These are phyloP conservation scores for Sthenelais limicola DNA, from an alignment of 2,888 invertebrate species.

Conservation along the genomic window DNA sequence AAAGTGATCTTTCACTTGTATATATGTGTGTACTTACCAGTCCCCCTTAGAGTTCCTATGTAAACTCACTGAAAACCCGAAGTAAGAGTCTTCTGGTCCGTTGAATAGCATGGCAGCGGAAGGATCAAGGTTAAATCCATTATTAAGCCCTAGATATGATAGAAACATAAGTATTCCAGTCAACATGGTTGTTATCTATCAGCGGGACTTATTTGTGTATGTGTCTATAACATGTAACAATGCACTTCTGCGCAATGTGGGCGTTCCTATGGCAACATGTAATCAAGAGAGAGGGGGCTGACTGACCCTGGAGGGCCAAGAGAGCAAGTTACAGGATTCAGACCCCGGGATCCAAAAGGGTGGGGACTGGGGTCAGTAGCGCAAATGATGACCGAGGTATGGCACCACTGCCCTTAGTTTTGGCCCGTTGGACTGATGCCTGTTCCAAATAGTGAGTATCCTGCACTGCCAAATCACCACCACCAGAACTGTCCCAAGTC, in stretches of 20 bases:
- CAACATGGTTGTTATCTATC: not conserved
- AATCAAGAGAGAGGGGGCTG: not conserved
- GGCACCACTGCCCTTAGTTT: too few relatives aligned
- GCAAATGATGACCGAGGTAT: too few relatives aligned
- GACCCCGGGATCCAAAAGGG: too few relatives aligned
- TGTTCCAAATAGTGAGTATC: too few relatives aligned
- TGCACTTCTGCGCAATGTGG: not conserved
- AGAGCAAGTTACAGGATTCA: too few relatives aligned
- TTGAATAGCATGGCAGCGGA: not conserved
- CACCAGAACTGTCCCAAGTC: too few relatives aligned
- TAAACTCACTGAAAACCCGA: conserved; percentile 12
- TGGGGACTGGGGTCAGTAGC: too few relatives aligned
- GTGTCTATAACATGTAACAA: not conserved
- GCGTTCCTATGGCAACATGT: conserved; percentile 19
- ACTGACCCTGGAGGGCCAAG: too few relatives aligned
- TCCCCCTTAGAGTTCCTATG: not conserved
- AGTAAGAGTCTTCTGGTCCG: conserved; percentile 4
- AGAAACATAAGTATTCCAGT: not conserved
- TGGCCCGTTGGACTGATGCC: too few relatives aligned
- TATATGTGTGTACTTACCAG: not conserved
- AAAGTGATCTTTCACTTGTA: too few relatives aligned
- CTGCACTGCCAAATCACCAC: too few relatives aligned
- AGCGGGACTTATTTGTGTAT: too few relatives aligned
- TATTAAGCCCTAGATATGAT: not conserved
- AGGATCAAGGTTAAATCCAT: conserved; percentile 5